Conservation (phyloP, 1,140 invertebrate genomes). For the Listronotus bonariensis region DNA sequence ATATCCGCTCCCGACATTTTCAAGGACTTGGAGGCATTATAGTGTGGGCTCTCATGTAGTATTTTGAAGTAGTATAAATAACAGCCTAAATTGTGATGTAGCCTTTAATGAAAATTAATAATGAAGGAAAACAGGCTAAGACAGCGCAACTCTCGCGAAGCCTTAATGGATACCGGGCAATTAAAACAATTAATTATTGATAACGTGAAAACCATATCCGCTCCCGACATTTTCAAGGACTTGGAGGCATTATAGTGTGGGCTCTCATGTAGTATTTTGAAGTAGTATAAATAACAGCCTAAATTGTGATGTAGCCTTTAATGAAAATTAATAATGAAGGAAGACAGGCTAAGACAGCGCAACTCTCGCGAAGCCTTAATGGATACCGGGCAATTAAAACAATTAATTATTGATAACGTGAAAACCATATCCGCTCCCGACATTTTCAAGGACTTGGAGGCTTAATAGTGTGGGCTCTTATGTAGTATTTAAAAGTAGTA, state of each 20-base stretch:
- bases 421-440: conserved; percentile 19
- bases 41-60: background rate
- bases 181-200: conserved; percentile 34
- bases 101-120: conserved; percentile 33
- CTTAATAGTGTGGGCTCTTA: background rate
- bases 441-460: background rate
- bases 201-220: conserved; percentile 24
- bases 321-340: conserved; percentile 34
- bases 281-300: conserved; percentile 28
- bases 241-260: background rate
- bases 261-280: background rate
- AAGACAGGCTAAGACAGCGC: conserved; percentile 22
- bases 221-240: conserved; percentile 4
- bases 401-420: conserved; percentile 31
- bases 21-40: background rate
- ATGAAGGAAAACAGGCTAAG: conserved; percentile 26
- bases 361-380: conserved; percentile 4
- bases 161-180: conserved; percentile 27
- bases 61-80: too few relatives aligned
- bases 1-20: conserved; percentile 11
- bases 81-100: conserved; percentile 24
- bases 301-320: conserved; percentile 23
- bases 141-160: background rate
- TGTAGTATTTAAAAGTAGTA: too few relatives aligned
- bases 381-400: conserved; percentile 30